These are phyloP conservation scores for Hesperia comma DNA, from an alignment of 2,888 invertebrate genomes.

Conservation along the genomic window DNA sequence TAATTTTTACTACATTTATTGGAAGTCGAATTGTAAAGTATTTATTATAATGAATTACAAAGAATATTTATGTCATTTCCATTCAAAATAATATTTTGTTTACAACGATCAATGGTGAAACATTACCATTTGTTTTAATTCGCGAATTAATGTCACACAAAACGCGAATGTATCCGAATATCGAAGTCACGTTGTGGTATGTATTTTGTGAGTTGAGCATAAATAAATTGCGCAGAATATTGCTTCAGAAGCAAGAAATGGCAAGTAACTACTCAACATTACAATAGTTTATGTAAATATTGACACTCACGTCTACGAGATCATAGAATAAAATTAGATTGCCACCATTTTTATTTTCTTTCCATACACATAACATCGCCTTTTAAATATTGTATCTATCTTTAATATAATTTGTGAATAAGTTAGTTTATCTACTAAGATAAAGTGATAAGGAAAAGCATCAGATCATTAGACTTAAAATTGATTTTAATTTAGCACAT, in stretches of 20 bases:
- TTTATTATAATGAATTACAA: too few species aligned
- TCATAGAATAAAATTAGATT: background rate
- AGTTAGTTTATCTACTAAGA: too few species aligned
- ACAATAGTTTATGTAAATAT: too few species aligned
- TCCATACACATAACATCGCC: too few species aligned
- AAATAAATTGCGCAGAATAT: background rate
- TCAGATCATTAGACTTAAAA: too few species aligned
- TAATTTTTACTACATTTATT: background rate
- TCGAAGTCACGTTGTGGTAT: conserved; percentile 6
- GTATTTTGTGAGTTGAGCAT: conserved; percentile 22
- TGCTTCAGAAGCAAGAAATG: background rate
- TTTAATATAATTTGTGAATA: too few species aligned
- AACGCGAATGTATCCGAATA: conserved; percentile 32
- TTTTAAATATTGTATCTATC: too few species aligned
- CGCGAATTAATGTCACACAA: conserved; percentile 29
- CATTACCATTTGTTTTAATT: conserved; percentile 33
- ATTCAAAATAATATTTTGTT: background rate
- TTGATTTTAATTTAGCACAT: too few species aligned
- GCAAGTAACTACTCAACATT: too few species aligned
- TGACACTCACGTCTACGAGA: background rate
- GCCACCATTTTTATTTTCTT: too few species aligned
- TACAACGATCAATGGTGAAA: background rate
- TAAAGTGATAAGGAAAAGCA: too few species aligned
- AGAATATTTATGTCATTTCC: background rate
- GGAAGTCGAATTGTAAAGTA: too few species aligned